Base-by-base conservation (phyloP, 2,888 invertebrate genomes). In the Blastobasis adustella region DNA sequence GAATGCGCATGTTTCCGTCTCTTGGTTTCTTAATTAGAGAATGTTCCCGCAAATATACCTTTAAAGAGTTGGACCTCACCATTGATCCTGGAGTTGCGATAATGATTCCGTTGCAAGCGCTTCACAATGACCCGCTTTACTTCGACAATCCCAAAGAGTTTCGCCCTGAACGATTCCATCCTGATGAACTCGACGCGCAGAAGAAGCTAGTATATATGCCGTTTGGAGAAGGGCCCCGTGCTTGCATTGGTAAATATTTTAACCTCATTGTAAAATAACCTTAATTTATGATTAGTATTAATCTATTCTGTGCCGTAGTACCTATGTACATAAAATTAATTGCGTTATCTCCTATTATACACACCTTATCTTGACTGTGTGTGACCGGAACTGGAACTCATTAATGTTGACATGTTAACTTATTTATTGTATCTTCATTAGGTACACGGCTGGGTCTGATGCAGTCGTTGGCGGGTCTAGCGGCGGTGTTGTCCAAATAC, bases 171-270 rank as follows among this genome's bases (percentile, higher is more conserved):
- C 61, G 81, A 37, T 80, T 80, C 50, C 51, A 65, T 38, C 68
- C 74, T 0, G 69, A 67, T 1, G 63, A 69, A 43, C 60, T 67
- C 9, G 59, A 65, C 43, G 53, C 59, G 8, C 58, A 53, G 0
- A 67, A 71, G 45, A 77, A 75, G 52, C 67, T 64, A 43, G 71
- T 76, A 5, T 82, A 80, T 57, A 54, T 82, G 53, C 83, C 83
- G 0, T 83, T 82, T 52, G 82, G 82, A 0, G 69, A 70, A 4
- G 82, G 82, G 10, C 82, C 81, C 1, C 73, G 82, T 1, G 69
- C 76, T 36, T 82, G 82, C 47, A 78, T 82, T 48, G 82, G 82
- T 80, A 55, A 71, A 65, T 63, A 46, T 52, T n/a, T 48, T 23
- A 23, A 23, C 23, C 23, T 23, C 23, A 23, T 23, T 23, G 23